A percentile compares a stretch with the other conserved stretches of the same genome.
Conservation (phyloP, 37 sponge, comb jelly and placozoan genomes). For the Crambe crambe region DNA sequence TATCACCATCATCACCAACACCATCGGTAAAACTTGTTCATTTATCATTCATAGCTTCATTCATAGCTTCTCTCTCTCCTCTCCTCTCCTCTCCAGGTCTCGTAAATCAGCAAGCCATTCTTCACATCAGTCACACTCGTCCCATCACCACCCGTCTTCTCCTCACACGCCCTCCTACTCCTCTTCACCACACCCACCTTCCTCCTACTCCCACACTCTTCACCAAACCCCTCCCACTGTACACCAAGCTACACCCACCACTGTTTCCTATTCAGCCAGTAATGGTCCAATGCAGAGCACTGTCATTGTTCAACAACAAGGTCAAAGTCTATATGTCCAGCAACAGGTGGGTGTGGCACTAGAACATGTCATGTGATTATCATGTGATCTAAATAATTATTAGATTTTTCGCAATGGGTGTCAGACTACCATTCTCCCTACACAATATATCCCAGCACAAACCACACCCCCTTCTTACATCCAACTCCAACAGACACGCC, state of each 20-base stretch:
- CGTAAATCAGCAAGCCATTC: too few relatives aligned
- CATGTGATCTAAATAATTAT: too few relatives aligned
- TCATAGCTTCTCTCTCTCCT: not conserved
- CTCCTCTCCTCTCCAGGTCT: too few relatives aligned
- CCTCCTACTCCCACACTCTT: not conserved
- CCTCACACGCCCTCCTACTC: not conserved
- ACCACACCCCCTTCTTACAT: not conserved
- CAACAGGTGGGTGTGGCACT: slow-evolving; percentile 28
- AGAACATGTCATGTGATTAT: not conserved
- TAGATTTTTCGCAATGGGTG: slow-evolving; percentile 40
- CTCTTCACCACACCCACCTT: not conserved
- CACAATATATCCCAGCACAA: slow-evolving; percentile 35
- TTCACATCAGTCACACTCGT: not conserved
- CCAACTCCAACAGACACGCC: slow-evolving; percentile 9
- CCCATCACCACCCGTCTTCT: not conserved
- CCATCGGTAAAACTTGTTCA: too few relatives aligned
- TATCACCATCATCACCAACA: slow-evolving; percentile 18
- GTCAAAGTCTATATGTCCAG: slow-evolving; percentile 61
- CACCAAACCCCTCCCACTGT: slow-evolving; percentile 4
- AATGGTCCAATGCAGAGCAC: slow-evolving; percentile 47
- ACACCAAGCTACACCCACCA: not conserved
- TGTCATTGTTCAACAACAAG: slow-evolving; percentile 49
- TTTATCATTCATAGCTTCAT: too few relatives aligned
- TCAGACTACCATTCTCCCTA: slow-evolving; percentile 39
- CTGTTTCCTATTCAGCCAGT: not conserved